Evolutionary conservation across 2,888 invertebrate species (phyloP), one percentile per base, ranked within the genome.

Genomic region (Limenitis camilla): DNA sequence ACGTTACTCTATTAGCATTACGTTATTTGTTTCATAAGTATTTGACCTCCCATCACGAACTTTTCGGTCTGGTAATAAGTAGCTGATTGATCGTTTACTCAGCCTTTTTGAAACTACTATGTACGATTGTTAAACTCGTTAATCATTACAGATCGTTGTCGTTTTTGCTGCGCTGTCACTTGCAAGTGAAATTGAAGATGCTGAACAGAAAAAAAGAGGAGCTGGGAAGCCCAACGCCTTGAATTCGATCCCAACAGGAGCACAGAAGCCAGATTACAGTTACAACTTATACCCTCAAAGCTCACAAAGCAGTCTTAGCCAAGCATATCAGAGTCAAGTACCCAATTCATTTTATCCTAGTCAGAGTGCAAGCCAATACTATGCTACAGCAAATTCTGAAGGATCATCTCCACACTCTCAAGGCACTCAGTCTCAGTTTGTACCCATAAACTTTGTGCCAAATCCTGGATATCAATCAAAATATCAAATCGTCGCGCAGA

Each of bases 211-310:
- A 69, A 88, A 88, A 59, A 70, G 87, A 55, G 87, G 82, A 8
- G 78, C 74, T 2, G 81, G 75, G 5, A 84, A 84, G 59, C 68
- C 76, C 3, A 79, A 72, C 10, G 74, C 67, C 36, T 55, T 86
- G 40, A 88, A 88, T 58, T 64, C 84, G 0, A 81, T 88, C 6
- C 76, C 84, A 1, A 76, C 80, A 0, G 84, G 85, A 39, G 77
- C 78, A 5, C 88, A 86, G 62, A 88, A 88, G 47, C 78, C 77
- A 27, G 88, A 88, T n/a, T 81, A 82, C 52, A 78, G 80, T 0
- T 88, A 85, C 62, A 81, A 72, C 53, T 75, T 82, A 58, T 87
- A 84, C 56, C 60, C 76, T 1, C 81, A 81, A 60, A 80, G 63
- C 42, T 72, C 69, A 1, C 77, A 75, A 41, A 69, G 58, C 33